A percentile compares a stretch with the other conserved stretches of the same genome.
These are phyloP conservation scores for Polypedilum pembai DNA, from an alignment of 1,140 invertebrate species.

Conservation along the genomic window DNA sequence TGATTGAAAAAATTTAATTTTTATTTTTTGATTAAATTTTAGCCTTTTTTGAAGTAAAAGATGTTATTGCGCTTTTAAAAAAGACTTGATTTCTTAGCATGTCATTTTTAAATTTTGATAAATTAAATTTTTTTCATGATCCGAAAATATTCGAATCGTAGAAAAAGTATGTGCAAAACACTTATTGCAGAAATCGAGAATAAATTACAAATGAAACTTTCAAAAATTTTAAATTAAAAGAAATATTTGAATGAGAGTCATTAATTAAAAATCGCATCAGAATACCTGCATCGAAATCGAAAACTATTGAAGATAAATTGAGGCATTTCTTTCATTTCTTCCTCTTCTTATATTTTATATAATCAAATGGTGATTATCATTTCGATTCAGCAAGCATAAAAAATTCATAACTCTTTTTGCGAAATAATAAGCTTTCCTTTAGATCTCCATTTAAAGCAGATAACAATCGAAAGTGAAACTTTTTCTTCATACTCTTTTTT, in stretches of 20 bases:
- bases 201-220: background rate
- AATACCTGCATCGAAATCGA: background rate
- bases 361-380: conserved; percentile 18
- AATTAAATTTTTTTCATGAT: too few relatives aligned
- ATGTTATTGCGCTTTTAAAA: too few relatives aligned
- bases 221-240: background rate
- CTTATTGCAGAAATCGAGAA: background rate
- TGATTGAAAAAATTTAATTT: too few relatives aligned
- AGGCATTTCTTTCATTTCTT: too few relatives aligned
- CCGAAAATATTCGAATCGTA: too few relatives aligned
- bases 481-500: background rate
- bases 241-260: background rate
- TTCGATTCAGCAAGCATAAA: conserved; percentile 17
- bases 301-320: background rate
- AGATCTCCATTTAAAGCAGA: conserved; percentile 27
- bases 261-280: conserved; percentile 10
- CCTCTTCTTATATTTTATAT: background rate
- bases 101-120: too few relatives aligned
- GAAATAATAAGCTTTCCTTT: conserved; percentile 28
- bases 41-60: too few relatives aligned
- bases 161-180: too few relatives aligned
- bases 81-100: too few relatives aligned
- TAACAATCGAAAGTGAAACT: conserved; percentile 28
- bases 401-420: conserved; percentile 19
- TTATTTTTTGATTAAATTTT: too few relatives aligned